Evolutionary conservation across 2,797 vertebrate species (phyloP), one percentile per base, ranked within the genome.

Genomic region (Podarcis lilfordi): DNA sequence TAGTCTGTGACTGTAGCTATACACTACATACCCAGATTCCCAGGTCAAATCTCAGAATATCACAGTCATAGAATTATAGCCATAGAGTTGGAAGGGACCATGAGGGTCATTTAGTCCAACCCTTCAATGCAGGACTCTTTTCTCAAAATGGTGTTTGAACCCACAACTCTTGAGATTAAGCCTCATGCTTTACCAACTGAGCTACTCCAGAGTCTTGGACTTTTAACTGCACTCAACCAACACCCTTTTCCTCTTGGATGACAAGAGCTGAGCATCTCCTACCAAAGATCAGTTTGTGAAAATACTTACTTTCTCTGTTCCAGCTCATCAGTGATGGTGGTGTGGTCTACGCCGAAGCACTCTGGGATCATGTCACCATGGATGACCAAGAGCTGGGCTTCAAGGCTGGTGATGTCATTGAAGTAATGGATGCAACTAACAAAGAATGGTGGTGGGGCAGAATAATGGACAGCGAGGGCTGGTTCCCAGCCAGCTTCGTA

Each of bases 381-480:
- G 98, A 99, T 0, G 98, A 99, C 96, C 98, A 99, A 95, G 98
- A 99, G 96, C 97, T 99, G 94, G 98, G 98, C 86, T 99, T 99
- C 96, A 99, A 99, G 94, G 98, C 98, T 0, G 98, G 98, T 0
- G 98, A 99, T 1, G 98, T 99, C 95, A 98, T 99, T 59, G 98
- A 99, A 97, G 98, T 99, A 86, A 98, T 99, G 96, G 98, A 99
- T 66, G 99, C 98, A 86, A 98, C 98, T 64, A 98, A 99, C 97
- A 98, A 98, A 91, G 98, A 99, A 96, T 99, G 98, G 98, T 99
- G 98, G 99, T 99, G 98, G 98, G 98, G 98, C 3, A 97, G 98
- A 59, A 98, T 98, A 87, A 95, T 98, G 82, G 98, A 99, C 89
- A 98, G 97, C 0, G 98, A 99, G 94, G 98, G 98, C 92, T 99